A percentile compares a stretch with the other conserved stretches of the same genome.
Evolutionary conservation across 2,888 invertebrate genomes (phyloP).

Genomic region (Eupithecia exiguata): DNA sequence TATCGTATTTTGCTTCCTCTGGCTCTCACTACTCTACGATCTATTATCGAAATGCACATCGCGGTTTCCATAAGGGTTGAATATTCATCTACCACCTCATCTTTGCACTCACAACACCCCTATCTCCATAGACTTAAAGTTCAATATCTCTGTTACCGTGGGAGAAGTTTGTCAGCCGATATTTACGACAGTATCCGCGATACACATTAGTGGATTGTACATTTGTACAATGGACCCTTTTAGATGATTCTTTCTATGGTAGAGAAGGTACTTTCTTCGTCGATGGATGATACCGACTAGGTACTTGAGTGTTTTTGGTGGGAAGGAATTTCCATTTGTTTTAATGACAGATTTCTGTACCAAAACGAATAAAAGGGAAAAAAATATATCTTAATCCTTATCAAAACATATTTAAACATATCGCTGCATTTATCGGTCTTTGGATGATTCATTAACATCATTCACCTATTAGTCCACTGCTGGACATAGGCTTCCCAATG

Average conservation of each 20-base stretch:
- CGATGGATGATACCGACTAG: background rate
- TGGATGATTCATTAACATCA: too few relatives aligned
- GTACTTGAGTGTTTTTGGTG: background rate
- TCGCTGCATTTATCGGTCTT: too few relatives aligned
- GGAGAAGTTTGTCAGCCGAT: constrained; percentile 45
- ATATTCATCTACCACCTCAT: constrained; percentile 58
- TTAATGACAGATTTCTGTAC: background rate
- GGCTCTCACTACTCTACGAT: constrained; percentile 54
- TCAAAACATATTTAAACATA: too few relatives aligned
- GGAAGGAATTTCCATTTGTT: background rate
- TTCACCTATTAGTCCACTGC: background rate
- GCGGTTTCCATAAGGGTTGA: constrained; percentile 78
- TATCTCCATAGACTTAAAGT: constrained; percentile 36
- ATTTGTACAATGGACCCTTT: constrained; percentile 46
- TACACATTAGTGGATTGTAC: constrained; percentile 71
- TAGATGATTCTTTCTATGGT: constrained; percentile 32
- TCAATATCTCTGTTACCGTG: constrained; percentile 9
- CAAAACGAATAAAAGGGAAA: too few relatives aligned
- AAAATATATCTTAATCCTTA: too few relatives aligned
- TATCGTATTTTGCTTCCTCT: background rate
- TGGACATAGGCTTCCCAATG: background rate
- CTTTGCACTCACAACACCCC: constrained; percentile 30
- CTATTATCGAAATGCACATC: constrained; percentile 81
- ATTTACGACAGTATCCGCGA: constrained; percentile 60
- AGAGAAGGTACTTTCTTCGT: constrained; percentile 12